Conservation (phyloP, 2,888 invertebrate species). For the Cheilosia vernalis region DNA sequence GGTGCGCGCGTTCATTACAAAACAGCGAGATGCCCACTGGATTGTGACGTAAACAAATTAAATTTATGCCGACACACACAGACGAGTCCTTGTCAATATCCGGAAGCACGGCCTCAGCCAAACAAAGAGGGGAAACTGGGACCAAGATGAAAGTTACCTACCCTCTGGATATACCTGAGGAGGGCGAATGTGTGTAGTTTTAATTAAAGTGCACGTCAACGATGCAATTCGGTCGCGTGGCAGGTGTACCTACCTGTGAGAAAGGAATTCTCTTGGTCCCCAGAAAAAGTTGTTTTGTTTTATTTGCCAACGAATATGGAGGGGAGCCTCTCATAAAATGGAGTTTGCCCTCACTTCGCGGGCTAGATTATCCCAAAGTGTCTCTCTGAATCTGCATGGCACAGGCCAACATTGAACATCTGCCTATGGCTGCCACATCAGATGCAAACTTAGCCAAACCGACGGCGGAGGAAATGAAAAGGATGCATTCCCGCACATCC, state of each 20-base stretch:
- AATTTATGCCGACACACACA: conserved; percentile 56
- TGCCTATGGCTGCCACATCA: conserved; percentile 47
- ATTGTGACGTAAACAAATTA: conserved; percentile 73
- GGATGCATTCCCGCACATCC: conserved; percentile 61
- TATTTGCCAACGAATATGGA: neutral
- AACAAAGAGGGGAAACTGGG: conserved; percentile 51
- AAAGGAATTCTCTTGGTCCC: conserved; percentile 18
- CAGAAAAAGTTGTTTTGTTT: conserved; percentile 1
- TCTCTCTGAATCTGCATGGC: conserved; percentile 36
- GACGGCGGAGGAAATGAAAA: conserved; percentile 10
- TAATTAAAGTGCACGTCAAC: conserved; percentile 63
- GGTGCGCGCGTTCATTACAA: conserved; percentile 21
- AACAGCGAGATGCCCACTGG: conserved; percentile 52
- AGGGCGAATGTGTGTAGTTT: conserved; percentile 32
- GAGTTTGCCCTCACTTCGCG: conserved; percentile 4
- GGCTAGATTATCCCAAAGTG: conserved; percentile 20
- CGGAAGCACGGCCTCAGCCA: conserved; percentile 25
- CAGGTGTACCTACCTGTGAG: conserved; percentile 65
- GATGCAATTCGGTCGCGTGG: conserved; percentile 69
- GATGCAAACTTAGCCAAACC: conserved; percentile 42
- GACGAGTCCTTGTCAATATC: conserved; percentile 61
- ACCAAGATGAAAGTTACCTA: conserved; percentile 47
- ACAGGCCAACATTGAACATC: conserved; percentile 55
- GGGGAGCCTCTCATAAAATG: neutral
- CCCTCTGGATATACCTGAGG: conserved; percentile 26